Base-by-base conservation (phyloP, 2,888 invertebrate species). In the Thereva nobilitata region DNA sequence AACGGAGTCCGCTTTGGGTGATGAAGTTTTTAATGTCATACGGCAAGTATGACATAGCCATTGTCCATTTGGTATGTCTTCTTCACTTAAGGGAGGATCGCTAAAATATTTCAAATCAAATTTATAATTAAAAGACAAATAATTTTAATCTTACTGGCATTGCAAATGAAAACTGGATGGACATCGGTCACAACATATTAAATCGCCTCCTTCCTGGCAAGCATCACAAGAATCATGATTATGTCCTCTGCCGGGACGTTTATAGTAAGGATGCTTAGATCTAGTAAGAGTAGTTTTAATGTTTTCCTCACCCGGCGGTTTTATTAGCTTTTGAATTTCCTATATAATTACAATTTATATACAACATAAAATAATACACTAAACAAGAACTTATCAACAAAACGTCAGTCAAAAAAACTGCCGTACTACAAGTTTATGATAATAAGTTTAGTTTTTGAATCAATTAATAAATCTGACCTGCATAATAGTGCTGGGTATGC, bases 121-220 rank as follows among this genome's bases (percentile, higher is more conserved):
- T 12, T 35, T 10, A 2, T 12, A 34, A 50, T 5, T 41, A 49
- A 59, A 55, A 23, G 42, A n/a, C 10, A 42, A 5, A n/a, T 12
- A 47, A 41, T 34, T 34, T 10, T 42, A 7, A 5, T n/a, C 87
- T 89, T 82, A 96, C 95, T 97, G 95, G 87, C 97, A 98, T 73
- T 91, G 89, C 68, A 96, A 85, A 83, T 98, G 97, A 82, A 97
- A 98, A 70, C 96, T 95, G 40, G 95, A 93, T 1, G 96, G 95
- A 75, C 97, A 98, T 71, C 90, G 89, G 80, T 97, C 97, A 79
- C 97, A 98, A 80, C 96, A 97, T 67, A 98, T 88, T 44, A 98
- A 83, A 80, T 95, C 95, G 3, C 97, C 97, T 41, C 95, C 95
- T 83, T 97, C 97, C 64, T 90, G 87, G 79, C 97, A 97, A 64